phyloP scores from a whole-genome alignment of 35 echinoderm and acorn worm species.

The Ophioderma brevispina region DNA sequence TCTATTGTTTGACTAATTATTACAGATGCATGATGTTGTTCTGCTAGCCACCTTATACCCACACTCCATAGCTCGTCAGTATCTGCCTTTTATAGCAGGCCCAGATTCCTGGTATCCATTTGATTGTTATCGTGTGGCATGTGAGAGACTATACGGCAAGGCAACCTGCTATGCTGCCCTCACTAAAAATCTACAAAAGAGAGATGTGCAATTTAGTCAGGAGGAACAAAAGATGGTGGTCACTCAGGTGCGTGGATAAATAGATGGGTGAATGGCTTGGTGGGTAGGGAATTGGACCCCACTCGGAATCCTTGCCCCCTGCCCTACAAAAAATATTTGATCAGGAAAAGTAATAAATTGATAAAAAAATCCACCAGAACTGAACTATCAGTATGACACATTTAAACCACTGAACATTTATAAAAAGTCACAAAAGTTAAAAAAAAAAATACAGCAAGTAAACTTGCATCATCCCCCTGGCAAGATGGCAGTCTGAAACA shows the following conservation, averaged over 20 bases:
- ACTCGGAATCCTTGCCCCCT: too few relatives aligned
- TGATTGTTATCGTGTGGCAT: constrained; percentile 82
- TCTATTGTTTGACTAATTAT: not conserved
- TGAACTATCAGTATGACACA: too few relatives aligned
- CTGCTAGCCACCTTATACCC: constrained; percentile 80
- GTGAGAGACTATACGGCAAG: constrained; percentile 84
- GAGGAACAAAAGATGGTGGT: constrained; percentile 69
- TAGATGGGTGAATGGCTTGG: too few relatives aligned
- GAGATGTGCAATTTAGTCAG: constrained; percentile 29
- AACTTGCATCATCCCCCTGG: too few relatives aligned
- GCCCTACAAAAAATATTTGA: too few relatives aligned
- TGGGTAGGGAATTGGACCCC: too few relatives aligned
- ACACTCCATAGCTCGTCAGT: constrained; percentile 65
- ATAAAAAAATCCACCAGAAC: too few relatives aligned
- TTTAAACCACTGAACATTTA: too few relatives aligned
- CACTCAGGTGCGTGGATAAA: constrained; percentile 55
- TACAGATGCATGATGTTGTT: constrained; percentile 61
- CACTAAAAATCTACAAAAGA: constrained; percentile 56
- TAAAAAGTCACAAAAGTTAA: too few relatives aligned
- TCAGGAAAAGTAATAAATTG: too few relatives aligned
- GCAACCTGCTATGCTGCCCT: constrained; percentile 60
- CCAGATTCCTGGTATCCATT: constrained; percentile 76
- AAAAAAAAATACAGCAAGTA: too few relatives aligned
- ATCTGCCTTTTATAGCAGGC: constrained; percentile 66
- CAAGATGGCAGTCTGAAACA: too few relatives aligned